Base-by-base conservation (phyloP, 2,113 vertebrate species). In the Trachemys scripta region DNA sequence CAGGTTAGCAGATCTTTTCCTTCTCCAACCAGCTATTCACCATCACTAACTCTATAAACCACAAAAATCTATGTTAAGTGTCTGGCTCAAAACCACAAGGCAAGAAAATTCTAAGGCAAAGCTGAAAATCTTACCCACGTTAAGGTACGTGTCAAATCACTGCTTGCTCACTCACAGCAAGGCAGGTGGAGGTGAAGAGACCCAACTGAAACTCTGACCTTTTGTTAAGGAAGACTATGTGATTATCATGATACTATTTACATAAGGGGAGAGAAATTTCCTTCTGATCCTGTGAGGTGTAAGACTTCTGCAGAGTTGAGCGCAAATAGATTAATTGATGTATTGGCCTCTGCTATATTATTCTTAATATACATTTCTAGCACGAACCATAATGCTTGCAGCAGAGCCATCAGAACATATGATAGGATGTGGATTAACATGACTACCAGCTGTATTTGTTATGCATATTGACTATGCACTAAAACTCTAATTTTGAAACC, bases 21-120 rank as follows among this genome's bases (percentile, higher is more conserved):
- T 14, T 62, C 59, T 91, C 86, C 29, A 3, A 72, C 83, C 19
- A 87, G 17, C 86, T 80, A 16, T 78, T 14, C 49, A 3, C 11
- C 78, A 38, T 59, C 62, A 3, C 42, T 93, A 84, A 56, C 22
- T 92, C 3, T 1, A 42, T 90, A 93, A 42, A 62, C 85, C 90
- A 72, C 89, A 96, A 5, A 0, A 88, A n/a, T 38, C 81, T 83
- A 10, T 87, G 25, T 47, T 50, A 75, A 91, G 80, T 3, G 65
- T 35, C 87, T n/a, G 76, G 79, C 84, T 69, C 65, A 69, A 94
- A 97, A 92, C 56, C 92, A 91, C 88, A 87, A 35, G 90, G 91
- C 25, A 87, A 85, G 72, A 88, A 91, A 93, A 85, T 1, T 24
- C 6, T n/a, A 31, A 69, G 1, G 3, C 27, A 89, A 27, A 88